phyloP scores from a whole-genome alignment of 2,888 invertebrate genomes.

The Macropis europaea region DNA sequence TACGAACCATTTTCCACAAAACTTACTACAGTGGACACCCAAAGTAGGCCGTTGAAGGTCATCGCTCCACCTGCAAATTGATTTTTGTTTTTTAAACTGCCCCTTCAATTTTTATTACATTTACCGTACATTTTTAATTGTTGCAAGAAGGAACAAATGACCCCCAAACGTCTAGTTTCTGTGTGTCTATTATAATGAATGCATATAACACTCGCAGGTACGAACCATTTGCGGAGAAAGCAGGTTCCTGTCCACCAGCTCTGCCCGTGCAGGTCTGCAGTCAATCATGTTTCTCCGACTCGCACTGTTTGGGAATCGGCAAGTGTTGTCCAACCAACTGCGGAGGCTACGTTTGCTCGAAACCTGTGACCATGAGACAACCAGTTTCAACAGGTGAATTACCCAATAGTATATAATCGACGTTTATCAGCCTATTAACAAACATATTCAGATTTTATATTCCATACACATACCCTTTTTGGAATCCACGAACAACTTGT shows the following conservation, averaged over 20 bases:
- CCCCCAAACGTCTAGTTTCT: not conserved
- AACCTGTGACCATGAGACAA: slow-evolving; percentile 73
- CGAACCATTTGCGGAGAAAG: slow-evolving; percentile 59
- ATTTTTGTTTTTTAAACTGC: no score
- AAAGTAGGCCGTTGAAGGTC: no score
- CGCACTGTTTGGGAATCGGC: slow-evolving; percentile 77
- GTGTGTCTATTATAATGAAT: not conserved
- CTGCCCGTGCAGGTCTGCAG: slow-evolving; percentile 81
- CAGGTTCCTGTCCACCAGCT: slow-evolving; percentile 82
- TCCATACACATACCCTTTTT: no score
- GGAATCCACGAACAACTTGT: no score
- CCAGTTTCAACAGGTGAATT: slow-evolving; percentile 19
- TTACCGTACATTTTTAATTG: no score
- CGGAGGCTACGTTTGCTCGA: slow-evolving; percentile 76
- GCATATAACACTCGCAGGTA: slow-evolving; percentile 5
- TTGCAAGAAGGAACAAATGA: no score
- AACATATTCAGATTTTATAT: no score
- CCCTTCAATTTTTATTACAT: no score
- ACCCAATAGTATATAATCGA: no score
- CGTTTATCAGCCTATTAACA: no score
- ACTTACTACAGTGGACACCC: not conserved
- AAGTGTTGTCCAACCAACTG: slow-evolving; percentile 79
- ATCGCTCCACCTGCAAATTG: no score
- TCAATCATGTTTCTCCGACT: slow-evolving; percentile 78
- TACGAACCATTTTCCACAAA: slow-evolving; percentile 31